Base-by-base conservation (phyloP, 2,113 vertebrate species). In the Charadrius vociferus region DNA sequence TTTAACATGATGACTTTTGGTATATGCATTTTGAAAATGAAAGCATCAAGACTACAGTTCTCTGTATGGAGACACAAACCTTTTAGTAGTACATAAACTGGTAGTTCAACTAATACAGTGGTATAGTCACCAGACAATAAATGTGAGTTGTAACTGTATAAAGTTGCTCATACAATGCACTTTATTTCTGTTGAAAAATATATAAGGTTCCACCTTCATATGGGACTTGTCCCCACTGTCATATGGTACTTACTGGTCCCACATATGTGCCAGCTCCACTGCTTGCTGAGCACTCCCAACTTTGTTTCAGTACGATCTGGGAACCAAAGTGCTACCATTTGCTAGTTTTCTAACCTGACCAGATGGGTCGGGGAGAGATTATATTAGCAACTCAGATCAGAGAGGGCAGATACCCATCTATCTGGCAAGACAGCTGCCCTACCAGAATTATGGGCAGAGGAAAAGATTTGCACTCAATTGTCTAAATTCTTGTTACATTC, bases 231-330 rank as follows among this genome's bases (percentile, higher is more conserved):
- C 13, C 26, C 17, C 21, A 14, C 27, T 34, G 16, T 23, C 53
- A 29, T 15, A 22, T 1, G 7, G 29, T 16, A 53, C 0, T 1
- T 27, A 5, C 15, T 13, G 22, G 30, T 81, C 50, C 27, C 85
- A 72, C 30, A 61, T 63, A 27, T 21, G 14, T 29, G 36, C 21
- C 37, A 15, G 52, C 47, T 74, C n/a, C 14, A 17, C 21, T 15
- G 70, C 50, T 74, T 50, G 39, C 49, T 56, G 18, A 10, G 7
- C 0, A 0, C 80, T 58, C 52, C 39, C 3, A 3, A 24, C 5
- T 18, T 2, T 53, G 14, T 63, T n/a, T 22, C 49, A 24, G 2
- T 8, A 12, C 7, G 12, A 50, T 26, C 58, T 14, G 27, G 75
- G 43, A 73, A 70, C 30, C 47, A 32, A 72, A 82, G 7, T 1